Percentiles rank a stretch among this genome's conserved stretches.
Conservation (phyloP, 2,888 invertebrate genomes). For the Tholera decimalis region DNA sequence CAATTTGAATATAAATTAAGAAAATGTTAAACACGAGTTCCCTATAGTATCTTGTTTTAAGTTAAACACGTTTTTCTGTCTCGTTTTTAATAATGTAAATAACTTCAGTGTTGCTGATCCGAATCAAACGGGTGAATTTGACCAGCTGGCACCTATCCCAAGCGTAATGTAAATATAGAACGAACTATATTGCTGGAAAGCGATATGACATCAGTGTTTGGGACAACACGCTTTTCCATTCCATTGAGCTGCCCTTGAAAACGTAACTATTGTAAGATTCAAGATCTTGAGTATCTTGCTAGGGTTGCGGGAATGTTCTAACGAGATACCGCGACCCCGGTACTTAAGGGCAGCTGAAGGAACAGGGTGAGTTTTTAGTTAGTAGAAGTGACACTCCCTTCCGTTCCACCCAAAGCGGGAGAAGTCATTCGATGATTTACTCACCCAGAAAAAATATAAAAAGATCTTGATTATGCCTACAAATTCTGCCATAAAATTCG, state of each 20-base stretch:
- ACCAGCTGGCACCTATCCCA: constrained; percentile 86
- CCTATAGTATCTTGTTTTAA: neutral
- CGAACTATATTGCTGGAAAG: constrained; percentile 82
- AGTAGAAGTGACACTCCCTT: too few species aligned
- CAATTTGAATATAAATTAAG: constrained; percentile 46
- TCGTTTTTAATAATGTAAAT: constrained; percentile 50
- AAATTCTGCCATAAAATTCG: constrained; percentile 57
- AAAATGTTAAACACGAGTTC: constrained; percentile 2
- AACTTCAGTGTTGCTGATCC: constrained; percentile 62
- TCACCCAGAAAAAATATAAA: too few species aligned
- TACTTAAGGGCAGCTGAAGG: too few species aligned
- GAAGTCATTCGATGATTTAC: too few species aligned
- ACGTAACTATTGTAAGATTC: constrained; percentile 57
- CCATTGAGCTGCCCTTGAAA: constrained; percentile 45
- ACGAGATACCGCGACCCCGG: too few species aligned
- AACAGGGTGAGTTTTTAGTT: too few species aligned
- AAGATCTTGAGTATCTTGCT: neutral
- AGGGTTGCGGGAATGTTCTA: too few species aligned
- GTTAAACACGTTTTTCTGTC: constrained; percentile 15
- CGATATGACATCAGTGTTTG: constrained; percentile 78
- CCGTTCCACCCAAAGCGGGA: too few species aligned
- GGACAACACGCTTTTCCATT: constrained; percentile 67
- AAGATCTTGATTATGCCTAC: neutral
- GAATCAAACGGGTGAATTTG: constrained; percentile 71
- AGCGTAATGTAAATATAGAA: constrained; percentile 84